phyloP scores from a whole-genome alignment of 2,888 invertebrate genomes.

The Autographa gamma region DNA sequence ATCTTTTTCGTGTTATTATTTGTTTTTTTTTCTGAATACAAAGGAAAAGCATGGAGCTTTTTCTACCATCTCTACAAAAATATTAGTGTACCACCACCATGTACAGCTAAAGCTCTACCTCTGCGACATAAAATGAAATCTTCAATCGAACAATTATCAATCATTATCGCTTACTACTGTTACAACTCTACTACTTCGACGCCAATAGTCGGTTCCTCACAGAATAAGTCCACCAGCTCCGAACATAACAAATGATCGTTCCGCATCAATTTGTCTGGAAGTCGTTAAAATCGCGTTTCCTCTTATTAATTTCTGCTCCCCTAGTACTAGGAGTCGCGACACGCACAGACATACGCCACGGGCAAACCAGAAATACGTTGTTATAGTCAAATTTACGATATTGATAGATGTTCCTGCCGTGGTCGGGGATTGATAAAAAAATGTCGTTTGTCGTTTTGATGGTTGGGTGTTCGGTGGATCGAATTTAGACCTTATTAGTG shows the following conservation, averaged over 20 bases:
- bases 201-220: slow-evolving; percentile 15
- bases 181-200: neutral
- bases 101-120: too few species aligned
- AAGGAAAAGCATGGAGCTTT: too few species aligned
- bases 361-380: slow-evolving; percentile 74
- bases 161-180: neutral
- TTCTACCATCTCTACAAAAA: too few species aligned
- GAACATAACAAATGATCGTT: slow-evolving; percentile 83
- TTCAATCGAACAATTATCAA: neutral
- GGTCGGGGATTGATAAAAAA: slow-evolving; percentile 63
- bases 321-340: slow-evolving; percentile 55
- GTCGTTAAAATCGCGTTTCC: slow-evolving; percentile 84
- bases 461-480: neutral
- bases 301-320: slow-evolving; percentile 85
- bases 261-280: slow-evolving; percentile 82
- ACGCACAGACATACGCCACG: slow-evolving; percentile 70
- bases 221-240: slow-evolving; percentile 70
- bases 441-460: slow-evolving; percentile 44
- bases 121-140: neutral
- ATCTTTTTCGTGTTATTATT: too few species aligned
- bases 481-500: slow-evolving; percentile 21
- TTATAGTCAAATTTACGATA: slow-evolving; percentile 75
- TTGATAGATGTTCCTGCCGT: slow-evolving; percentile 70
- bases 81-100: too few species aligned
- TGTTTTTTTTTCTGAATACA: too few species aligned